phyloP scores from a whole-genome alignment of 2,888 invertebrate species.

The Gymnoscelis rufifasciata region DNA sequence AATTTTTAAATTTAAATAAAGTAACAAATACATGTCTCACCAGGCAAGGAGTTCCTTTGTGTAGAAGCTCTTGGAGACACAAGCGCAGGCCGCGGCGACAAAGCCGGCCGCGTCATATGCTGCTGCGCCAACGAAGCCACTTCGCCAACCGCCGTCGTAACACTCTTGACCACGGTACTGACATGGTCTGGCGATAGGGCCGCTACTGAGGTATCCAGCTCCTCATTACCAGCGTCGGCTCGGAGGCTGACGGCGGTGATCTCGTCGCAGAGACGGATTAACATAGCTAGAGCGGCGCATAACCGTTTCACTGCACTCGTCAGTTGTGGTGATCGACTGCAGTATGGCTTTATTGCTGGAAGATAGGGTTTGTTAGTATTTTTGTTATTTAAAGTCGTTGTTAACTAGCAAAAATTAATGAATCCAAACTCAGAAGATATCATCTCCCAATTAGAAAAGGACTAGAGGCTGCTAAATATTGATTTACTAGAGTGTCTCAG shows the following conservation, averaged over 20 bases:
- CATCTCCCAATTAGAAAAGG: no score
- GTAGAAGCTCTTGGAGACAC: constrained; percentile 71
- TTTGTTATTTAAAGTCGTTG: no score
- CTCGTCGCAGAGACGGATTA: constrained; percentile 94
- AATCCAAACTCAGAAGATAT: no score
- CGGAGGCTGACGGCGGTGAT: constrained; percentile 86
- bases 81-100: constrained; percentile 65
- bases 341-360: constrained; percentile 74
- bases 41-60: constrained; percentile 73
- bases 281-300: constrained; percentile 90
- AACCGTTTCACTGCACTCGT: constrained; percentile 91
- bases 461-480: no score
- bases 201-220: constrained; percentile 53
- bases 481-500: no score
- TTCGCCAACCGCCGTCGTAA: constrained; percentile 64
- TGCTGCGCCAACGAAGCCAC: constrained; percentile 88
- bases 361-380: no score
- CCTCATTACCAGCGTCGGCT: constrained; percentile 69
- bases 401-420: no score
- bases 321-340: constrained; percentile 81
- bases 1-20: no score
- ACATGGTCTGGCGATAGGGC: constrained; percentile 67
- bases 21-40: constrained; percentile 33
- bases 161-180: constrained; percentile 60
- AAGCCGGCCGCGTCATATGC: constrained; percentile 83